phyloP scores from a whole-genome alignment of 2,797 vertebrate species.

The Arnoldichthys spilopterus region DNA sequence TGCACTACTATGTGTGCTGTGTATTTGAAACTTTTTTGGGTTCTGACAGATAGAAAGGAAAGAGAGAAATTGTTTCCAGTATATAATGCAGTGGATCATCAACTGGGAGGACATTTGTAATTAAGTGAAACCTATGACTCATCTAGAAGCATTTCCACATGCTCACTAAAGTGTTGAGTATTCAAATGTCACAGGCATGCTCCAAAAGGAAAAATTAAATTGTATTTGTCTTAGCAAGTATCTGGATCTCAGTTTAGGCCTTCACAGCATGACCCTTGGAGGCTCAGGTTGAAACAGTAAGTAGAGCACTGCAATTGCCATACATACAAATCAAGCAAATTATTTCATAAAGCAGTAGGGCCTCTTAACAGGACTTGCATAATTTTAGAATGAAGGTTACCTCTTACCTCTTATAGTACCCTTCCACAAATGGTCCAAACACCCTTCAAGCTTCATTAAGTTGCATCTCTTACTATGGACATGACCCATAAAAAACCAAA shows the following conservation, averaged over 20 bases:
- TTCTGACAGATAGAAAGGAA: background rate
- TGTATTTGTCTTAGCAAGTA: conserved; percentile 12
- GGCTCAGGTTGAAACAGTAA: conserved; percentile 16
- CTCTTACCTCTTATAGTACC: background rate
- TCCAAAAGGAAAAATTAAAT: conserved; percentile 27
- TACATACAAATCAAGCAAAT: background rate
- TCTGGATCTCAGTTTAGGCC: conserved; percentile 13
- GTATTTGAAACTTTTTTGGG: background rate
- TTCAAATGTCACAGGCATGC: background rate
- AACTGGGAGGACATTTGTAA: conserved; percentile 7
- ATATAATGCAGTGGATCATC: conserved; percentile 13
- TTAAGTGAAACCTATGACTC: conserved; percentile 32
- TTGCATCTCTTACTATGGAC: background rate
- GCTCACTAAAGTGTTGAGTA: conserved; percentile 25
- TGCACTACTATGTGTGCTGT: conserved; percentile 2
- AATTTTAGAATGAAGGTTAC: background rate
- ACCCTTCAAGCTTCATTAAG: background rate
- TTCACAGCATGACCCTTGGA: background rate
- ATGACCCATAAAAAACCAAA: background rate
- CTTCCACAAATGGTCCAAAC: background rate
- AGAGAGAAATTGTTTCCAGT: conserved; percentile 32
- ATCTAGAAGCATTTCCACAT: conserved; percentile 36
- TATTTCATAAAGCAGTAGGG: background rate
- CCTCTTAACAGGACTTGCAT: background rate
- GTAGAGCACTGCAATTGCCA: conserved; percentile 3